Base-by-base conservation (phyloP, 1,140 invertebrate genomes). In the Hylaeus volcanicus region DNA sequence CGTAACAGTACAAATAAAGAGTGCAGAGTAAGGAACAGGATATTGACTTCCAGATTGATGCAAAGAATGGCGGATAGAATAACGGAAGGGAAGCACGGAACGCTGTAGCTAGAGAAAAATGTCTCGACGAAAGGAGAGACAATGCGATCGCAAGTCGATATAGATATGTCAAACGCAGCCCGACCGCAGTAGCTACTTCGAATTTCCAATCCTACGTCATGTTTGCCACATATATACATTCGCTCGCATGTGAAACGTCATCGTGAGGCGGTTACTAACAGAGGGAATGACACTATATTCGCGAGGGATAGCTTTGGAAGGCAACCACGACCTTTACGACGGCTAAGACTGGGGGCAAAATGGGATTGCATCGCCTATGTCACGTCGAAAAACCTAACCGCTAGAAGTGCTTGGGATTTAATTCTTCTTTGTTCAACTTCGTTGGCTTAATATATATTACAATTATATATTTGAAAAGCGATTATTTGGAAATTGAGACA, bases 161-260 rank as follows among this genome's bases (percentile, higher is more conserved):
- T 3, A 14, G 70, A 86, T 80, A 82, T 84, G 88, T 89, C 85
- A 89, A 74, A 74, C 76, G 72, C 83, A 84, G 76, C 45, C 77
- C 83, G 72, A 69, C 80, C 86, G 68, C 58, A 66, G 87, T 83
- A 81, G 66, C 68, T 81, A 84, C 86, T 88, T 83, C 65, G 79
- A 88, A 89, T 87, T 88, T 90, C 75, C 79, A 71, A 66, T 81
- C 69, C 75, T 26, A 41, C 53, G 14, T 63, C 37, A 26, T 37
- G 41, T 73, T 73, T 56, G 14, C 60, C 45, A 0, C n/a, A 37
- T 48, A n/a, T 41, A 51, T 0, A 26, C 3, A 1, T 14, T 9
- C 5, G 1, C 26, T 11, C 3, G 55, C 14, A 8, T 5, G n/a
- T 71, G 56, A 61, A 71, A 77, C 55, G 26, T 60, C 45, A 55